Conservation (phyloP, 2,797 vertebrate genomes). For the Sciurus vulgaris region DNA sequence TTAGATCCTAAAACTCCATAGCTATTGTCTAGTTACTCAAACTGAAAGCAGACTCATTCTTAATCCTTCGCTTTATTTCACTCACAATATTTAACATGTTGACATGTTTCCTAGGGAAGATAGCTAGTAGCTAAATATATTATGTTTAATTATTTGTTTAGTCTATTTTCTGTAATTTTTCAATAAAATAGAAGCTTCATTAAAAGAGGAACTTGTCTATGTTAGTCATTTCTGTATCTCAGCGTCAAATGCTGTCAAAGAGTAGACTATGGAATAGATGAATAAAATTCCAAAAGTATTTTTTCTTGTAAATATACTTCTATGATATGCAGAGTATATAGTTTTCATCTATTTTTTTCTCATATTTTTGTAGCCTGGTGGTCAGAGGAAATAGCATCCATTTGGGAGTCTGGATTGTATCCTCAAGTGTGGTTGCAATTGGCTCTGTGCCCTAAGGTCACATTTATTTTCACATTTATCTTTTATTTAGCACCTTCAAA, state of each 20-base stretch:
- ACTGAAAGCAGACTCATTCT: not conserved
- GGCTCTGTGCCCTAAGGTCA: not conserved
- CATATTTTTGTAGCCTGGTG: not conserved
- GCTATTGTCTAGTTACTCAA: not conserved
- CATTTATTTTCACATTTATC: not conserved
- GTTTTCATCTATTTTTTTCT: not conserved
- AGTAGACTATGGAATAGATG: not conserved
- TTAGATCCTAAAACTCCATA: not conserved
- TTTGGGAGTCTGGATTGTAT: not conserved
- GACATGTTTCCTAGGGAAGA: not conserved
- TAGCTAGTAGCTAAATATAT: not conserved
- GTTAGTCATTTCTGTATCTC: not conserved
- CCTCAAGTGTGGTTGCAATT: not conserved
- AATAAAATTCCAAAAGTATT: not conserved
- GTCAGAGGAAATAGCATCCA: not conserved
- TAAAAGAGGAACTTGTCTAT: not conserved
- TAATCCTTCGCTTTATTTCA: not conserved
- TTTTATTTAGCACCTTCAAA: not conserved
- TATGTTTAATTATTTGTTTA: not conserved
- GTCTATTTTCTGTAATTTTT: not conserved
- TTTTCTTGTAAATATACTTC: not conserved
- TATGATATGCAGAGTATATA: not conserved
- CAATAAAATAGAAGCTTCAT: not conserved
- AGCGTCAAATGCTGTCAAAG: not conserved
- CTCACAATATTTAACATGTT: not conserved